phyloP scores from a whole-genome alignment of 2,113 vertebrate genomes.

The Rhizomys pruinosus region DNA sequence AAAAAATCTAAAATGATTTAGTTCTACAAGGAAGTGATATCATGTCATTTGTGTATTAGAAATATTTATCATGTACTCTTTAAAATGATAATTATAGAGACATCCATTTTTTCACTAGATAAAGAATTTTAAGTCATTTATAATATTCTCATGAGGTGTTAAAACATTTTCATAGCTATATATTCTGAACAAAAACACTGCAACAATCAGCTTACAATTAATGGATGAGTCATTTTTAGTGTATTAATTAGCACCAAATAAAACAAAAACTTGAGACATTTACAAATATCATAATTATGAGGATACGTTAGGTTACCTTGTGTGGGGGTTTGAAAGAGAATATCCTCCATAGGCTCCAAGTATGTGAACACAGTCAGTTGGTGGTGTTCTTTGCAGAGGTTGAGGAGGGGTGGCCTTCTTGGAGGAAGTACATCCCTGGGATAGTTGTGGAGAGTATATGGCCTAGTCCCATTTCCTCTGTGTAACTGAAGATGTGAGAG shows the following conservation, averaged over 20 bases:
- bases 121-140: not conserved
- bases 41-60: not conserved
- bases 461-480: too few species aligned
- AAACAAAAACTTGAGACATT: conserved; percentile 46
- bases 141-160: not conserved
- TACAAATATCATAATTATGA: not conserved
- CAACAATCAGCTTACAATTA: not conserved
- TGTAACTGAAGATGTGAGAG: too few species aligned
- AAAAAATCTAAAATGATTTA: not conserved
- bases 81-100: not conserved
- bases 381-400: too few species aligned
- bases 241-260: not conserved
- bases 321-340: too few species aligned
- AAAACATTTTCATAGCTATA: conserved; percentile 1
- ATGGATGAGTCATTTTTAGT: not conserved
- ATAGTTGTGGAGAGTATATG: too few species aligned
- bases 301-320: not conserved
- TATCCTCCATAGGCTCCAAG: too few species aligned
- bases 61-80: not conserved
- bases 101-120: not conserved
- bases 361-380: too few species aligned
- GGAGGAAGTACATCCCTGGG: too few species aligned
- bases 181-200: not conserved
- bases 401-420: too few species aligned
- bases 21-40: not conserved